Evolutionary conservation across 1,140 invertebrate genomes (phyloP), one percentile per base, ranked within the genome.

Genomic region (Eurosta solidaginis): DNA sequence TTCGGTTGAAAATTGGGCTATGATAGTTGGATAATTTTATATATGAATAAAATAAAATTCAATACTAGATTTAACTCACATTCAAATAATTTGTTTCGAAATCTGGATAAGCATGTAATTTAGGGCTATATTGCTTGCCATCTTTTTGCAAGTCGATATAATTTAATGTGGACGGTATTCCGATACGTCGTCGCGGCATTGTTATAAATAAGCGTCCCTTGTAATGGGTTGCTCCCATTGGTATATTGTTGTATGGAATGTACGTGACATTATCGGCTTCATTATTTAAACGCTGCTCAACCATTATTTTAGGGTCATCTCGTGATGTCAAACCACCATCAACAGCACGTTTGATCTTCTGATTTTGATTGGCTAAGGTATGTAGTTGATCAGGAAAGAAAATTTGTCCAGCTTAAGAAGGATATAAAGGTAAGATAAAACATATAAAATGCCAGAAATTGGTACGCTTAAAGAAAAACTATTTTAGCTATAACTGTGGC

Each of bases 101-200:
- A 81, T 89, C 85, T 14, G 93, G 93, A 86, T 93, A 94, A 0
- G 93, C 92, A 33, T 82, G 90, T 0, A 94, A 86, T 81, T 89
- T 83, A 80, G 91, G 91, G 17, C 90, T 91, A 10, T 80, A 83
- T 17, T 82, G 80, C 1, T 84, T 86, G 54, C 87, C 82, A 25
- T 87, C 88, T 33, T 88, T 88, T 42, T 84, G 85, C 45, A 89
- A 82, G 33, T 88, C 88, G n/a, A 94, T 88, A 79, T 91, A 92
- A 87, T 94, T 94, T 27, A 94, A 82, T 33, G 92, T 94, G 5
- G 93, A 91, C 1, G 92, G 92, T 74, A 94, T 92, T 25, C 92
- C 92, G 81, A 88, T 52, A 80, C 92, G 89, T 83, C 93, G 89
- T 74, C 93, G 87, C 0, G 93, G 93, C 14, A 94, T 90, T 0